Percentiles rank a stretch among this genome's conserved stretches.
Conservation (phyloP, 2,888 invertebrate genomes). For the Lymantria monacha region DNA sequence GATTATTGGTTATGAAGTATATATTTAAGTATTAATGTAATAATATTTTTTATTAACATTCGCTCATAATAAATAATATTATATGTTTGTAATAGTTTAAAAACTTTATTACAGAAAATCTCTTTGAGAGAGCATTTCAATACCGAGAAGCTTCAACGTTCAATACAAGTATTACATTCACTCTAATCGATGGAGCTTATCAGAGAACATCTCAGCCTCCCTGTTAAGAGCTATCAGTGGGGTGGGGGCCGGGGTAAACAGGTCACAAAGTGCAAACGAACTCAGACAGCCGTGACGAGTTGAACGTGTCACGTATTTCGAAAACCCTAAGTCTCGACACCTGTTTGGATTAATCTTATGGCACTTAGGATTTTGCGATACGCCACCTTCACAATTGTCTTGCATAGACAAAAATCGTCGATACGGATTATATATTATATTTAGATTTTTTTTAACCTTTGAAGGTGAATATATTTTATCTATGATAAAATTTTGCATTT, state of each 20-base stretch:
- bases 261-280: constrained; percentile 56
- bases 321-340: constrained; percentile 41
- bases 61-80: not conserved
- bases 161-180: constrained; percentile 19
- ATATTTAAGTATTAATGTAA: too few species aligned
- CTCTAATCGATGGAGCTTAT: constrained; percentile 51
- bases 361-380: constrained; percentile 63
- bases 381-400: constrained; percentile 22
- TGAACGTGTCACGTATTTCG: constrained; percentile 65
- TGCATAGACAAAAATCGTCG: not conserved
- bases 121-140: constrained; percentile 10
- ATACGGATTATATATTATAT: constrained; percentile 7
- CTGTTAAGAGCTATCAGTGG: constrained; percentile 38
- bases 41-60: not conserved
- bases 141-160: constrained; percentile 9
- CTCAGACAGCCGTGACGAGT: constrained; percentile 68
- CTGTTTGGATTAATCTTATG: constrained; percentile 55
- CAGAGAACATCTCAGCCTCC: constrained; percentile 41
- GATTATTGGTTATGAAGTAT: too few species aligned
- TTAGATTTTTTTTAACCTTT: too few species aligned
- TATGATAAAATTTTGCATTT: too few species aligned
- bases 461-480: too few species aligned
- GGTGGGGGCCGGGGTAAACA: constrained; percentile 36
- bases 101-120: not conserved
- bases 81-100: not conserved